These are phyloP conservation scores for Decapterus maruadsi DNA, from an alignment of 2,797 vertebrate genomes.

Conservation along the genomic window DNA sequence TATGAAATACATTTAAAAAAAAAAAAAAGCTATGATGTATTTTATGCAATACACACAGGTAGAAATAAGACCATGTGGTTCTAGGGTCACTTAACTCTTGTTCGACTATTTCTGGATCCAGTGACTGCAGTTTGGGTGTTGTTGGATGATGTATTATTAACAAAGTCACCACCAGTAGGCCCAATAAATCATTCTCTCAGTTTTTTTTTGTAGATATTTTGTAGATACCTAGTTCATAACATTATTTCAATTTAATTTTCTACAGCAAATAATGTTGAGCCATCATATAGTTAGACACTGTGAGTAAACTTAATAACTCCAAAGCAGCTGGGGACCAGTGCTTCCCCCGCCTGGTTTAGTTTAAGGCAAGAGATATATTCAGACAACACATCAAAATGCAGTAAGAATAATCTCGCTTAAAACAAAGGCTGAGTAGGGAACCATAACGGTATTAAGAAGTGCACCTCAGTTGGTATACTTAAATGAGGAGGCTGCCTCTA, in stretches of 20 bases:
- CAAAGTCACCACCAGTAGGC: neutral
- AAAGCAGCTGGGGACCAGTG: neutral
- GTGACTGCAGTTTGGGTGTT: neutral
- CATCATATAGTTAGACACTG: neutral
- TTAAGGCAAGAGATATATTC: neutral
- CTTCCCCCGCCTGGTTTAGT: neutral
- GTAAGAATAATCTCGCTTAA: neutral
- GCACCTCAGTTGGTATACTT: neutral
- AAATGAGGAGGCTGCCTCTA: neutral
- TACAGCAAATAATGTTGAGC: neutral
- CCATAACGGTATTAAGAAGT: neutral
- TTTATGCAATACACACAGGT: neutral
- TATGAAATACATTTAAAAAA: too few species aligned
- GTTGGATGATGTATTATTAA: neutral
- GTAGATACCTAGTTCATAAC: neutral
- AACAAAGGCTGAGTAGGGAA: neutral
- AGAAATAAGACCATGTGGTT: neutral
- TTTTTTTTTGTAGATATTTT: too few species aligned
- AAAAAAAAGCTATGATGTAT: neutral
- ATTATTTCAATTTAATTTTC: neutral
- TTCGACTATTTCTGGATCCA: neutral
- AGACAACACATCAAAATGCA: neutral
- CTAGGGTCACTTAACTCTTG: neutral
- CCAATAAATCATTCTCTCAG: too few species aligned
- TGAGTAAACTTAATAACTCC: neutral